These are phyloP conservation scores for Eretmocerus hayati DNA, from an alignment of 2,888 invertebrate genomes.

Conservation along the genomic window DNA sequence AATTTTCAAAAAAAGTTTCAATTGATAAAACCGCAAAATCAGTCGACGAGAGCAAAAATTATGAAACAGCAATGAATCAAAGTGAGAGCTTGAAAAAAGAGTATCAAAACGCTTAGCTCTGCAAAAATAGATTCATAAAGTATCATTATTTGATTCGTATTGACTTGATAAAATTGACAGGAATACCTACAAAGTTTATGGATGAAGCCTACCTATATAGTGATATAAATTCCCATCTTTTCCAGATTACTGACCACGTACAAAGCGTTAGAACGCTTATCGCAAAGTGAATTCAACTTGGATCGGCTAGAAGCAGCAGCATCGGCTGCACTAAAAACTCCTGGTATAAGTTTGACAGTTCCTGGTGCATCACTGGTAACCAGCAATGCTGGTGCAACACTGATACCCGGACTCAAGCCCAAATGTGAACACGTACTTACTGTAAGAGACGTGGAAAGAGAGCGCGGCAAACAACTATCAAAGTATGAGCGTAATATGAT, in stretches of 20 bases:
- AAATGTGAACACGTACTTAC: constrained; percentile 53
- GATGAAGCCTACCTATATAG: no score
- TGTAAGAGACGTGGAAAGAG: constrained; percentile 71
- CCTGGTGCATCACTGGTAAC: constrained; percentile 41
- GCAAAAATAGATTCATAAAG: no score
- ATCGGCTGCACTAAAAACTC: constrained; percentile 46
- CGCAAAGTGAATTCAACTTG: constrained; percentile 78
- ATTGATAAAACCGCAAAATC: no score
- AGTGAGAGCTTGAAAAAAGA: no score
- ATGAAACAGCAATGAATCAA: no score
- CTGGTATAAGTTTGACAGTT: constrained; percentile 39
- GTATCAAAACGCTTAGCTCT: no score
- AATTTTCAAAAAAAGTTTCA: no score
- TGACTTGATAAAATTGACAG: no score
- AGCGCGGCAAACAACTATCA: constrained; percentile 76
- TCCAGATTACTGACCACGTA: constrained; percentile 67
- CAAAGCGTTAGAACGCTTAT: constrained; percentile 70
- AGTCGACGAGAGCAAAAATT: no score
- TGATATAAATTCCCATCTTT: no score
- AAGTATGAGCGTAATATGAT: constrained; percentile 90
- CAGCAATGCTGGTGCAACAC: not conserved
- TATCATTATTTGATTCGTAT: no score
- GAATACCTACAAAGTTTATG: no score
- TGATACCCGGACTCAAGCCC: constrained; percentile 3
- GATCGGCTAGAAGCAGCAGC: constrained; percentile 63